Conservation (phyloP, 2,888 invertebrate species). For the Chrysomela aeneicollis region DNA sequence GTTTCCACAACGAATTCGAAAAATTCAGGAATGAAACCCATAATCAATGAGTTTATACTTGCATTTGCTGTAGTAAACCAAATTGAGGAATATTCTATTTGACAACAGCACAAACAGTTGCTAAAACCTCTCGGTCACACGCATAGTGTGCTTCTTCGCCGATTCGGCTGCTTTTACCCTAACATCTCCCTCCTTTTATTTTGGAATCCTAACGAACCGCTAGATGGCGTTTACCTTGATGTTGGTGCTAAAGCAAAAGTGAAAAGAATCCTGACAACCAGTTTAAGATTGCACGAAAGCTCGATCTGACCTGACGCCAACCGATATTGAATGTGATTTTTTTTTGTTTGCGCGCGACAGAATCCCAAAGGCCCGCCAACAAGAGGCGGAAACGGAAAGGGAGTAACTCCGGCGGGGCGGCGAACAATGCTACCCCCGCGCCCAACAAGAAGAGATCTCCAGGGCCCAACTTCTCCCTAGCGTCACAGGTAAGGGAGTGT, state of each 20-base stretch:
- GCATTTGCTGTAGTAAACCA: no score
- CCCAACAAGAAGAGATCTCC: slow-evolving; percentile 96
- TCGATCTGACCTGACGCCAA: background rate
- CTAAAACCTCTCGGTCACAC: no score
- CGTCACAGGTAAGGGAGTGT: slow-evolving; percentile 77
- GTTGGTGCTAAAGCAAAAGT: slow-evolving; percentile 47
- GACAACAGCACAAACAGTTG: no score
- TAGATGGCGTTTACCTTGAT: background rate
- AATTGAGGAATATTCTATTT: no score
- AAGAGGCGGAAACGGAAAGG: slow-evolving; percentile 97
- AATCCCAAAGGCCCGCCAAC: slow-evolving; percentile 92
- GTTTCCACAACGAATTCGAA: no score
- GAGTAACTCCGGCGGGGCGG: slow-evolving; percentile 83
- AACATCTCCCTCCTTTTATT: background rate
- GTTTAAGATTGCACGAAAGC: slow-evolving; percentile 34
- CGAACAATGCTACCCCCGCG: slow-evolving; percentile 83
- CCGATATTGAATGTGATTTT: slow-evolving; percentile 24
- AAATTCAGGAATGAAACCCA: no score
- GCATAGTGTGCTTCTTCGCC: no score
- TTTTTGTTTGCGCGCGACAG: slow-evolving; percentile 61
- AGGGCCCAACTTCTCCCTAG: slow-evolving; percentile 95
- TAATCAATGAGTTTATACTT: no score
- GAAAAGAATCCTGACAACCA: slow-evolving; percentile 48
- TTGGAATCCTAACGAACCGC: background rate
- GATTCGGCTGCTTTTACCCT: no score